Evolutionary conservation across 1,140 invertebrate genomes (phyloP).

Genomic region (Diorhabda sublineata): DNA sequence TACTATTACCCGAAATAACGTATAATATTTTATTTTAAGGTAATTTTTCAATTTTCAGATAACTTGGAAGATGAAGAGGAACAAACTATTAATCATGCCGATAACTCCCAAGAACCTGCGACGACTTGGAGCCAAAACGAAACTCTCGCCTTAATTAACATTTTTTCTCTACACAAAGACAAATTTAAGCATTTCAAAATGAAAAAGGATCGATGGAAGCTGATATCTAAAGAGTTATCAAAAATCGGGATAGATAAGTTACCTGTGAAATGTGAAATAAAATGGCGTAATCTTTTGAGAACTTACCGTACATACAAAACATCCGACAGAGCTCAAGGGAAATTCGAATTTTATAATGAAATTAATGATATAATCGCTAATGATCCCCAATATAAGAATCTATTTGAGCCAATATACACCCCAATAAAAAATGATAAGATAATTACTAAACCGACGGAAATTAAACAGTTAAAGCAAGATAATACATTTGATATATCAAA

Average conservation of each 20-base stretch:
- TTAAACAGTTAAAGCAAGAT: not conserved
- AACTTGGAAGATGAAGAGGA: too few relatives aligned
- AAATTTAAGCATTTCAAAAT: conserved; percentile 4
- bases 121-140: conserved; percentile 7
- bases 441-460: not conserved
- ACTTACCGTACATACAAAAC: not conserved
- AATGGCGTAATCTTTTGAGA: conserved; percentile 5
- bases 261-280: conserved; percentile 5
- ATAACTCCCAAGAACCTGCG: too few relatives aligned
- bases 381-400: not conserved
- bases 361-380: conserved; percentile 3
- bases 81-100: too few relatives aligned
- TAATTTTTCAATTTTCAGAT: too few relatives aligned
- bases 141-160: conserved; percentile 5
- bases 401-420: not conserved
- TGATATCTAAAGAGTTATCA: conserved; percentile 3
- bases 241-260: conserved; percentile 7
- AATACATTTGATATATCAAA: not conserved
- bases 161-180: conserved; percentile 10
- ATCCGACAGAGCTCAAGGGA: not conserved
- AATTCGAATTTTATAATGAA: conserved; percentile 8
- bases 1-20: too few relatives aligned
- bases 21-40: too few relatives aligned
- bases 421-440: not conserved
- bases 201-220: conserved; percentile 2